Percentiles rank a stretch among this genome's conserved stretches.
Conservation (phyloP, 2,888 invertebrate species). For the Deilephila porcellus region DNA sequence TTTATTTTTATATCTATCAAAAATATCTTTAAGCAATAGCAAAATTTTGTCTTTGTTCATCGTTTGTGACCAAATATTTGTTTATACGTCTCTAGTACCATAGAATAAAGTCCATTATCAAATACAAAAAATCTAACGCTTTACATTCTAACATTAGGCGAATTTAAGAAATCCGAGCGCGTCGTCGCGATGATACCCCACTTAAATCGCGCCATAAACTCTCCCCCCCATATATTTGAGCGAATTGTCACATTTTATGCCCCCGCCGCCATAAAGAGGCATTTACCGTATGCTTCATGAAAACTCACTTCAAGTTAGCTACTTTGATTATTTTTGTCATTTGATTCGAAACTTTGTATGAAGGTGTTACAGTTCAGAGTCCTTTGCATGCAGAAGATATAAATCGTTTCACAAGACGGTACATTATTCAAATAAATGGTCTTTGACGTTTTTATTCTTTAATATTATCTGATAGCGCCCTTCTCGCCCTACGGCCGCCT, state of each 20-base stretch:
- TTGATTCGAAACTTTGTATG: slow-evolving; percentile 33
- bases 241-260: slow-evolving; percentile 41
- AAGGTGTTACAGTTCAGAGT: neutral
- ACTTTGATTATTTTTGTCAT: slow-evolving; percentile 32
- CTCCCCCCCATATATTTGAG: slow-evolving; percentile 44
- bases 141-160: neutral
- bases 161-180: slow-evolving; percentile 11
- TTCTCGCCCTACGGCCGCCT: neutral
- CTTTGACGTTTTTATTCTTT: slow-evolving; percentile 77
- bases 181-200: slow-evolving; percentile 34
- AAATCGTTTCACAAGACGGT: slow-evolving; percentile 47
- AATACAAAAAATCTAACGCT: neutral
- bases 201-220: slow-evolving; percentile 53
- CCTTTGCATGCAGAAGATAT: neutral
- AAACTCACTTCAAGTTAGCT: slow-evolving; percentile 48
- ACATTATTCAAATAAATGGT: slow-evolving; percentile 75
- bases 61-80: no score
- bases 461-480: slow-evolving; percentile 57
- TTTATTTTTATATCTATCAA: no score
- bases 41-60: no score
- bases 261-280: slow-evolving; percentile 56
- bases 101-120: no score
- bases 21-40: no score
- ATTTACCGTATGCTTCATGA: slow-evolving; percentile 63
- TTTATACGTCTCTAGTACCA: no score